phyloP scores from a whole-genome alignment of 2,797 vertebrate genomes.

The Pristis pectinata region DNA sequence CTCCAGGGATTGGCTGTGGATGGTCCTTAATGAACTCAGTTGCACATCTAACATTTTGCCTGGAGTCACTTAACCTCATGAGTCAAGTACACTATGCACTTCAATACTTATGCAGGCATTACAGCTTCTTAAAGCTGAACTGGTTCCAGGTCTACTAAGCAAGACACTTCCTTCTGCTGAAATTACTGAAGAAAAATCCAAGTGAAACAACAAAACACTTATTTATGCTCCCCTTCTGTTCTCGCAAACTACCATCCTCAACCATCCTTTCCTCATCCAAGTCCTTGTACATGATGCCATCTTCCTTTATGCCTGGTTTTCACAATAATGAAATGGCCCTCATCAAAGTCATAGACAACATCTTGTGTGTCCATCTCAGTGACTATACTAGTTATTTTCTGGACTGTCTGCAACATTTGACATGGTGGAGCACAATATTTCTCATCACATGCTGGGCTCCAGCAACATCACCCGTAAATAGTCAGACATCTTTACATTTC shows the following conservation, averaged over 20 bases:
- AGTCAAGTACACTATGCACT: background rate
- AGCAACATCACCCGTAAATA: too few species aligned
- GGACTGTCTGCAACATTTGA: background rate
- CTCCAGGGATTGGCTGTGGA: background rate
- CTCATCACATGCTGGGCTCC: too few species aligned
- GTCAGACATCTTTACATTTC: too few species aligned
- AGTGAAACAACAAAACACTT: background rate
- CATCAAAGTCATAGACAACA: background rate
- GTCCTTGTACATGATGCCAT: too few species aligned
- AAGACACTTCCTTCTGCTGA: background rate
- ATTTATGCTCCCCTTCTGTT: background rate
- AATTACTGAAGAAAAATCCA: background rate
- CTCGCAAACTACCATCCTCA: background rate
- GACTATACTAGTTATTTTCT: background rate
- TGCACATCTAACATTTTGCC: background rate
- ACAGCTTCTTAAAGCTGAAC: background rate
- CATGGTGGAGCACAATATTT: background rate
- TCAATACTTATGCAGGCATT: background rate
- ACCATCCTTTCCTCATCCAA: background rate
- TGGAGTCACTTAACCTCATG: background rate
- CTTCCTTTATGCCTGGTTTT: background rate
- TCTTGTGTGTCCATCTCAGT: background rate
- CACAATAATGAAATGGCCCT: background rate
- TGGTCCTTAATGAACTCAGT: too few species aligned
- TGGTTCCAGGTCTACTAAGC: background rate